phyloP scores from a whole-genome alignment of 2,888 invertebrate genomes.

The Entomobrya proxima region DNA sequence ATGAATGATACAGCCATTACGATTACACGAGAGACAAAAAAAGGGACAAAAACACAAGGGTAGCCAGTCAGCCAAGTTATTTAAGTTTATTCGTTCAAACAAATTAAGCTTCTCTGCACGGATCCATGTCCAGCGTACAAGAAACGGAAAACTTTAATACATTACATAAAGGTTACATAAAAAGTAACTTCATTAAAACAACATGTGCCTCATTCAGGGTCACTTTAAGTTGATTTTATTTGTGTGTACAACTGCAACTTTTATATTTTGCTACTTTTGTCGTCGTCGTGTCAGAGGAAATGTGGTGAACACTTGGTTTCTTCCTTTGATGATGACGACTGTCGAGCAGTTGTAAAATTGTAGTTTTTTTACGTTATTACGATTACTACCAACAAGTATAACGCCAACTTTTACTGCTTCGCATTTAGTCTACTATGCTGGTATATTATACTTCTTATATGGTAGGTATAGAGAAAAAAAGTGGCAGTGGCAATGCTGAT shows the following conservation, averaged over 20 bases:
- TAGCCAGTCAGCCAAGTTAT: no score
- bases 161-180: background rate
- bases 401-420: no score
- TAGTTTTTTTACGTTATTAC: no score
- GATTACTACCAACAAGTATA: no score
- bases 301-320: constrained; percentile 61
- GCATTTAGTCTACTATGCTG: no score
- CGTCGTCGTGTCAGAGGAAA: constrained; percentile 30
- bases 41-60: background rate
- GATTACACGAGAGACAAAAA: background rate
- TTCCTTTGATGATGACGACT: background rate
- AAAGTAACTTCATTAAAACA: constrained; percentile 26
- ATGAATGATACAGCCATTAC: background rate
- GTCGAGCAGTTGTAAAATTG: background rate
- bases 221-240: background rate
- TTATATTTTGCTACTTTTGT: background rate
- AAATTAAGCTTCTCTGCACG: background rate
- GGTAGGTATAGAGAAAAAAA: no score
- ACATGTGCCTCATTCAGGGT: background rate
- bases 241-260: background rate
- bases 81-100: background rate
- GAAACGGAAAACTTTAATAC: background rate
- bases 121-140: background rate
- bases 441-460: no score
- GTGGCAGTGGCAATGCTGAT: no score